phyloP scores from a whole-genome alignment of 2,888 invertebrate genomes.

The Rhaphigaster nebulosa region DNA sequence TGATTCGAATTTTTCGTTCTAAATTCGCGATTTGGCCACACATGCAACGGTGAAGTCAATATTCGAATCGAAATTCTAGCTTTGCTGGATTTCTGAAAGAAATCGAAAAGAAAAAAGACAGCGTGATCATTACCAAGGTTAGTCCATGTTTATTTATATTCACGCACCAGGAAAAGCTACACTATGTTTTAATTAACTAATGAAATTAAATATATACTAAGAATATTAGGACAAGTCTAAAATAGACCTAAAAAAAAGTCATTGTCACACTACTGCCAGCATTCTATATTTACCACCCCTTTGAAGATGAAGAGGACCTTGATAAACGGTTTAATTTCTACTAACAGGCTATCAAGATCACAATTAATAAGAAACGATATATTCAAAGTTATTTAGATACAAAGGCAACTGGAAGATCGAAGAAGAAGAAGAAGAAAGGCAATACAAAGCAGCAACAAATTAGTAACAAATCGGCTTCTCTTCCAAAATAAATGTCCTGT shows the following conservation, averaged over 20 bases:
- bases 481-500: background rate
- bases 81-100: no score
- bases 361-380: background rate
- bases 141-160: no score
- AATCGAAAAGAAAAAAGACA: no score
- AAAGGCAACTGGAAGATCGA: no score
- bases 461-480: background rate
- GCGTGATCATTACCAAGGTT: no score
- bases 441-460: background rate
- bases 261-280: background rate
- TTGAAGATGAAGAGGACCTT: background rate
- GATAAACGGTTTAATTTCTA: background rate
- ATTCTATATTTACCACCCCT: background rate
- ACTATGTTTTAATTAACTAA: background rate
- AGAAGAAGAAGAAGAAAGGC: no score
- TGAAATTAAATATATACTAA: background rate
- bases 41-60: no score
- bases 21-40: no score
- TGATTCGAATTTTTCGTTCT: no score
- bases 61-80: no score
- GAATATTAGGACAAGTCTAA: no score
- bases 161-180: no score
- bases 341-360: background rate
- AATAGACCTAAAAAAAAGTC: background rate
- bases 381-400: background rate